phyloP scores from a whole-genome alignment of 2,888 invertebrate species.

The Lissocephala sabroskyi region DNA sequence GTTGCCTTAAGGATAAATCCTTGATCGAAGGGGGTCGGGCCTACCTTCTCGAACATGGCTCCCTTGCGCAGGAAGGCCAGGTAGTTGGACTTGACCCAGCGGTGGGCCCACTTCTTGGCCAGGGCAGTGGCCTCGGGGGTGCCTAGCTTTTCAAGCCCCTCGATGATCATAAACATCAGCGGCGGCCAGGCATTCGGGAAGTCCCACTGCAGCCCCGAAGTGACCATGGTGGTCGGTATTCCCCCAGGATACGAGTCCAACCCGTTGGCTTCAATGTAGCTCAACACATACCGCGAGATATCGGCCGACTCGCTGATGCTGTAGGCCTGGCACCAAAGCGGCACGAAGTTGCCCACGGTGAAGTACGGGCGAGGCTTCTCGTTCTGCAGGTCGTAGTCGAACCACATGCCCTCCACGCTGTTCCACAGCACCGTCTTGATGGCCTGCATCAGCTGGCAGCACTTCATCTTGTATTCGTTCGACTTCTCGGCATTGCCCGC shows the following conservation, averaged over 20 bases:
- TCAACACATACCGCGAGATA: constrained; percentile 77
- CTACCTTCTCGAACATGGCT: constrained; percentile 88
- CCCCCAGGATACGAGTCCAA: constrained; percentile 80
- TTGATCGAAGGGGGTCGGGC: too few species aligned
- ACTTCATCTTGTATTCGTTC: constrained; percentile 76
- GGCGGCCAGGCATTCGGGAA: constrained; percentile 96
- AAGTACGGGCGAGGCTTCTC: constrained; percentile 80
- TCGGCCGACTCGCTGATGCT: constrained; percentile 75
- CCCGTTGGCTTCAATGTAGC: constrained; percentile 80
- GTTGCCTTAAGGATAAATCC: background rate
- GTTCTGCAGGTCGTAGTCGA: constrained; percentile 86
- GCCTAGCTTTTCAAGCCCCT: constrained; percentile 82
- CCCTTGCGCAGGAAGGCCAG: constrained; percentile 79
- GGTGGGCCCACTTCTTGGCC: constrained; percentile 81
- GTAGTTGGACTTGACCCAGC: constrained; percentile 87
- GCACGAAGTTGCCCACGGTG: constrained; percentile 85
- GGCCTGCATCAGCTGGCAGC: constrained; percentile 76
- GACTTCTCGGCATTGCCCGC: constrained; percentile 76
- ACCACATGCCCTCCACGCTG: constrained; percentile 87
- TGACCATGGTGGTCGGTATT: constrained; percentile 83
- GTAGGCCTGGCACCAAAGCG: constrained; percentile 86
- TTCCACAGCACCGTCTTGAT: constrained; percentile 84
- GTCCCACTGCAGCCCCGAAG: constrained; percentile 91
- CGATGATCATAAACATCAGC: constrained; percentile 85
- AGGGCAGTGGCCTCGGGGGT: constrained; percentile 77